Conservation (phyloP, 1,140 invertebrate genomes). For the Drosophila parabipectinata region DNA sequence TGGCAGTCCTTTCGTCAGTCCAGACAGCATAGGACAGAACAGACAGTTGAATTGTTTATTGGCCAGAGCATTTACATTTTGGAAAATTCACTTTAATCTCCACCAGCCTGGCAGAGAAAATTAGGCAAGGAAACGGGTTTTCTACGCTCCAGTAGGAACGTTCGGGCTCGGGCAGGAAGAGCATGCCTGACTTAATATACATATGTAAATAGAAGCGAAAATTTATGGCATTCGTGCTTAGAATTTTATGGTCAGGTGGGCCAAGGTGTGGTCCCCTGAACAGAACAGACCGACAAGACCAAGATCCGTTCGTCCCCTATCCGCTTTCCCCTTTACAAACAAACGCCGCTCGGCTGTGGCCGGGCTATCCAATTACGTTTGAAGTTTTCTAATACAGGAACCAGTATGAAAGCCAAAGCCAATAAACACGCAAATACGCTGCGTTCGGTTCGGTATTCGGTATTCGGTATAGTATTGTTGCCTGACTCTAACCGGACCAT, state of each 20-base stretch:
- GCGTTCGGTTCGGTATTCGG: slow-evolving; percentile 39
- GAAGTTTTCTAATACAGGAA: slow-evolving; percentile 59
- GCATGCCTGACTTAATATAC: slow-evolving; percentile 57
- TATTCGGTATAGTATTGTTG: slow-evolving; percentile 22
- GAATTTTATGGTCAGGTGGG: slow-evolving; percentile 65
- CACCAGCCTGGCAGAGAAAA: neutral
- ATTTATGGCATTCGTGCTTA: slow-evolving; percentile 77
- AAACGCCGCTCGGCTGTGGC: slow-evolving; percentile 17
- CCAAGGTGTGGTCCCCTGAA: slow-evolving; percentile 55
- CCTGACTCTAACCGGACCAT: slow-evolving; percentile 29
- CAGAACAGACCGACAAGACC: too few relatives aligned
- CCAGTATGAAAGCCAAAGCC: slow-evolving; percentile 35
- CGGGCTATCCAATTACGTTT: slow-evolving; percentile 74
- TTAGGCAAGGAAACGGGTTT: slow-evolving; percentile 17
- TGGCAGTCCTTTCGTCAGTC: slow-evolving; percentile 17
- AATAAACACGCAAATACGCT: slow-evolving; percentile 80
- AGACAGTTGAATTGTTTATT: slow-evolving; percentile 65
- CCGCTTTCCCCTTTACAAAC: slow-evolving; percentile 24
- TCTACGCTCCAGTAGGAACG: neutral
- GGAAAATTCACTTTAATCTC: slow-evolving; percentile 54
- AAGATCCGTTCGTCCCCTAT: too few relatives aligned
- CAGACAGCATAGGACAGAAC: slow-evolving; percentile 32
- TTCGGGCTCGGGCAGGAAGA: neutral
- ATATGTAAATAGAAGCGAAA: slow-evolving; percentile 77
- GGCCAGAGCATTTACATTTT: slow-evolving; percentile 41